Percentiles rank a stretch among this genome's conserved stretches.
Conservation (phyloP, 2,113 vertebrate genomes). For the Mus pahari region DNA sequence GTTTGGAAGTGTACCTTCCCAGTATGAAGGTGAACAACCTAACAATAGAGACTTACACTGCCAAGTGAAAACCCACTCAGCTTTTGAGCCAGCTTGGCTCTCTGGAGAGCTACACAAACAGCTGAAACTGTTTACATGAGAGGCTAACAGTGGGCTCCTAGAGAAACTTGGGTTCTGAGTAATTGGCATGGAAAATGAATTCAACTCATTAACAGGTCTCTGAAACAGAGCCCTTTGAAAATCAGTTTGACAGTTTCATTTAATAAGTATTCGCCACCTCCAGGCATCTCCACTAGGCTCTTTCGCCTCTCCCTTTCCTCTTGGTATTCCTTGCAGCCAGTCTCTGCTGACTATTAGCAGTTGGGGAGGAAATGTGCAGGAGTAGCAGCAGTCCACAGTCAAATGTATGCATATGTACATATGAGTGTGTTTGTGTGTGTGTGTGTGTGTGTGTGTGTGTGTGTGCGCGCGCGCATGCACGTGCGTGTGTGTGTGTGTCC, state of each 20-base stretch:
- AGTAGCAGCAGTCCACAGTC: neutral
- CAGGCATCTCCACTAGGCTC: constrained; percentile 40
- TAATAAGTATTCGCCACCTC: constrained; percentile 66
- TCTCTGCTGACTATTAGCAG: constrained; percentile 29
- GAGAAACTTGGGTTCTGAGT: constrained; percentile 56
- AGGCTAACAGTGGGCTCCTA: constrained; percentile 52
- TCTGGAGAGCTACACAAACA: constrained; percentile 21
- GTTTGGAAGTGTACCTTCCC: neutral
- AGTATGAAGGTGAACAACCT: neutral
- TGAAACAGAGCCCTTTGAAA: constrained; percentile 70
- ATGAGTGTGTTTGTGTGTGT: neutral
- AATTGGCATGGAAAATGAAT: constrained; percentile 72
- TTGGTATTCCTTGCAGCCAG: constrained; percentile 9
- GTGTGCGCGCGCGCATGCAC: too few species aligned
- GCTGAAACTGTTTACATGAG: constrained; percentile 63
- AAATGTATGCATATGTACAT: neutral
- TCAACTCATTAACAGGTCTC: constrained; percentile 68
- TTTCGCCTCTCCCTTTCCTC: constrained; percentile 52
- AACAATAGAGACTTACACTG: neutral
- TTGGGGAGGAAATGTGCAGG: constrained; percentile 32
- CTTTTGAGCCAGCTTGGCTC: constrained; percentile 33
- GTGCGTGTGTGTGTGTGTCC: neutral
- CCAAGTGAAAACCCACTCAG: neutral
- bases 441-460: too few species aligned
- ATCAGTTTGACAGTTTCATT: constrained; percentile 57